These are phyloP conservation scores for Leptinotarsa juncta DNA, from an alignment of 2,888 invertebrate species.

Conservation along the genomic window DNA sequence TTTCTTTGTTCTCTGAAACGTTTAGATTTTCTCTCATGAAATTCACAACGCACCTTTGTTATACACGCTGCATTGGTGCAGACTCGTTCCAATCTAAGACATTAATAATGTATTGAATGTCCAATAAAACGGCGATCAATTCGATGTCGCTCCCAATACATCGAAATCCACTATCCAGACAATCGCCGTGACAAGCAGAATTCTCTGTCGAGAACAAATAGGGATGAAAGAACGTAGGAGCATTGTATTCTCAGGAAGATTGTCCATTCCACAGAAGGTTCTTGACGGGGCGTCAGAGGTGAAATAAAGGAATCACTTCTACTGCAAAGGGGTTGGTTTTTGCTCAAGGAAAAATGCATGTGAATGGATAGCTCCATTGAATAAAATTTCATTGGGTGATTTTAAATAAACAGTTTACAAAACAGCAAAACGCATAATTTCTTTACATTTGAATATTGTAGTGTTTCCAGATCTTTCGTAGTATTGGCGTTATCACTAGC, in stretches of 20 bases:
- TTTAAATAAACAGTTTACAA: too few species aligned
- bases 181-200: conserved; percentile 36
- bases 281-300: neutral
- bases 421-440: too few species aligned
- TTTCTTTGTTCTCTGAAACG: neutral
- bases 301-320: too few species aligned
- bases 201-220: conserved; percentile 32
- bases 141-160: conserved; percentile 44
- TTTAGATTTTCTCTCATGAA: neutral
- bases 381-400: too few species aligned
- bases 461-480: too few species aligned
- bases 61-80: neutral
- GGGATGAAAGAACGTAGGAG: neutral
- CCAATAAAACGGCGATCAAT: conserved; percentile 44
- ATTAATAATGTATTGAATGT: conserved; percentile 50
- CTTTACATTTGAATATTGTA: too few species aligned
- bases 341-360: too few species aligned
- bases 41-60: neutral
- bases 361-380: too few species aligned
- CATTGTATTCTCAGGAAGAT: neutral
- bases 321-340: too few species aligned
- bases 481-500: too few species aligned
- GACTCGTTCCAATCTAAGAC: conserved; percentile 17
- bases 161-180: conserved; percentile 50
- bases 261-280: neutral